These are phyloP conservation scores for Caenorhabditis afra DNA, from an alignment of 2,888 invertebrate species.

Conservation along the genomic window DNA sequence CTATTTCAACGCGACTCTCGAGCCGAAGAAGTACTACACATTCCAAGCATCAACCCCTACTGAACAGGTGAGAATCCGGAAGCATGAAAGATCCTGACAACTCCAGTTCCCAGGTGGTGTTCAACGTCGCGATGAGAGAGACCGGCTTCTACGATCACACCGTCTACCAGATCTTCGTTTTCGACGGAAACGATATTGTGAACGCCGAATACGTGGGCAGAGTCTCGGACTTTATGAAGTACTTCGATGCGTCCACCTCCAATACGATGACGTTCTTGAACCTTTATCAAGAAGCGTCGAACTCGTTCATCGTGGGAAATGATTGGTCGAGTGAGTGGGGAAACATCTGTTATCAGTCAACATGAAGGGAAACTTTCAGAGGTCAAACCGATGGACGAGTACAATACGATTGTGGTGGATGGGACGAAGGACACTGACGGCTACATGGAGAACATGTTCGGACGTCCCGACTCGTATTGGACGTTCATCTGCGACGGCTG, in stretches of 20 bases:
- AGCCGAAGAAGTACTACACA: conserved; percentile 23
- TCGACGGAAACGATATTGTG: conserved; percentile 35
- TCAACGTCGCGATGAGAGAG: conserved; percentile 19
- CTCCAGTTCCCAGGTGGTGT: conserved; percentile 4
- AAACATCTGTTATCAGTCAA: background rate
- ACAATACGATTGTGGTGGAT: conserved; percentile 16
- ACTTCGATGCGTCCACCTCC: conserved; percentile 4
- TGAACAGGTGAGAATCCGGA: too few relatives aligned
- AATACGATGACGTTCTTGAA: conserved; percentile 31
- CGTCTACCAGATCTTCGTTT: conserved; percentile 16
- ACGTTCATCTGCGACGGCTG: conserved; percentile 40
- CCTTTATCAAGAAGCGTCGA: conserved; percentile 18
- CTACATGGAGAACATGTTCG: background rate
- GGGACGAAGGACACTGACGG: background rate
- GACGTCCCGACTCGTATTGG: conserved; percentile 1
- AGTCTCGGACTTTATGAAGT: background rate
- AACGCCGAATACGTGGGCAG: conserved; percentile 31
- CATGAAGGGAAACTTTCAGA: conserved; percentile 2
- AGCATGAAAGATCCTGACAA: background rate
- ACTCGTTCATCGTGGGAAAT: conserved; percentile 29
- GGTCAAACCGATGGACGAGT: conserved; percentile 3
- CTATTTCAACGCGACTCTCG: conserved; percentile 30
- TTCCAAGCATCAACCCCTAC: conserved; percentile 8
- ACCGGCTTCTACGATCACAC: conserved; percentile 34
- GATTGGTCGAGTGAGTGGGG: conserved; percentile 25